phyloP scores from a whole-genome alignment of 2,888 invertebrate species.

The Drosophila rubida region DNA sequence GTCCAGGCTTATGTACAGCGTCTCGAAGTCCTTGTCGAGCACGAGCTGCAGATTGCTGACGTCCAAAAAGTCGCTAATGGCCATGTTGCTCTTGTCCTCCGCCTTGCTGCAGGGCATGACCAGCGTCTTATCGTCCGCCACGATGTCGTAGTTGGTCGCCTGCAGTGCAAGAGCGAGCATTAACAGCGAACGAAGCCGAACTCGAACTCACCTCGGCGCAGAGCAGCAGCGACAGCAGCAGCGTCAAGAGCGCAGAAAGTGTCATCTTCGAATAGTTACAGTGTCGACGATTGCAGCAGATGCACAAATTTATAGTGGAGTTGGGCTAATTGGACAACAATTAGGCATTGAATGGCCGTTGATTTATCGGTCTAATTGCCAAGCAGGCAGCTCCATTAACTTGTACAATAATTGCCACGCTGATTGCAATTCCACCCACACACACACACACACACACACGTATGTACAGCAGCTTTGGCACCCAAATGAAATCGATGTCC shows the following conservation, averaged over 20 bases:
- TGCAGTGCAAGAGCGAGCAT: background rate
- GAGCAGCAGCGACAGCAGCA: constrained; percentile 16
- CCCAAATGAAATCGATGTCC: constrained; percentile 42
- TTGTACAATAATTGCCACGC: constrained; percentile 7
- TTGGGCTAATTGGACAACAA: constrained; percentile 39
- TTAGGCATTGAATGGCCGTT: constrained; percentile 28
- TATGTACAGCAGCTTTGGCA: constrained; percentile 27
- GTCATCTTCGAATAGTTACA: constrained; percentile 18
- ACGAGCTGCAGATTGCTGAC: constrained; percentile 10
- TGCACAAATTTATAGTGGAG: constrained; percentile 26
- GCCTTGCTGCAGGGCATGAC: constrained; percentile 18
- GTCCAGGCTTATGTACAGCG: constrained; percentile 34
- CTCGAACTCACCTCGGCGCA: constrained; percentile 12
- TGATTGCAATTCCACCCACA: constrained; percentile 4
- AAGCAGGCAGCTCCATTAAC: constrained; percentile 18
- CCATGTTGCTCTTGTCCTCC: constrained; percentile 23
- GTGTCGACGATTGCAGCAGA: background rate
- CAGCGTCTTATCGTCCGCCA: constrained; percentile 43
- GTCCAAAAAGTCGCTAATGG: constrained; percentile 34
- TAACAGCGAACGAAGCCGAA: background rate
- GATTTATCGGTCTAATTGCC: constrained; percentile 37
- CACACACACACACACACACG: background rate
- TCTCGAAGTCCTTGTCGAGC: constrained; percentile 42
- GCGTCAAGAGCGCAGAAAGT: background rate
- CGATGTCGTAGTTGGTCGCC: constrained; percentile 41